Evolutionary conservation across 2,888 invertebrate species (phyloP).

Genomic region (Phyllotreta cruciferae): DNA sequence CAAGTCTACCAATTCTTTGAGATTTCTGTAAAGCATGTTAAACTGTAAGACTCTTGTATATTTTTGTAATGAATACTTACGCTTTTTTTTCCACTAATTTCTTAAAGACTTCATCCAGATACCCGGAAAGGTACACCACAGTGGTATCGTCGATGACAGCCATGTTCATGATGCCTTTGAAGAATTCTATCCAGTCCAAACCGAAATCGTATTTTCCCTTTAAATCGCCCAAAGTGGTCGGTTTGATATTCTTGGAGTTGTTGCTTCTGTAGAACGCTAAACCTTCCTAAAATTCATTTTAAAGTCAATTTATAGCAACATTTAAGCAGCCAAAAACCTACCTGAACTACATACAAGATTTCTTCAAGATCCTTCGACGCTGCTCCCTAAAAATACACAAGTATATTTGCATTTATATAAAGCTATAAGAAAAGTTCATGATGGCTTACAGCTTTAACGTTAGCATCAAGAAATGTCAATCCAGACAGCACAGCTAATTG

Average conservation of each 20-base stretch:
- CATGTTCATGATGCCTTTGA: constrained; percentile 21
- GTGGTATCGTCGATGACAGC: constrained; percentile 9
- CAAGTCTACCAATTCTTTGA: constrained; percentile 21
- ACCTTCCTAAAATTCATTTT: constrained; percentile 14
- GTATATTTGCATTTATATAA: not conserved
- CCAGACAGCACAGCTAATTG: constrained; percentile 1
- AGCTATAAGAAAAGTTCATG: too few species aligned
- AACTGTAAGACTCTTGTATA: too few species aligned
- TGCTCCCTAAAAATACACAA: constrained; percentile 10
- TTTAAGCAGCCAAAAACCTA: not conserved
- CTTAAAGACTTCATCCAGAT: constrained; percentile 16
- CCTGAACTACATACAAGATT: constrained; percentile 19
- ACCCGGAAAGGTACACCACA: constrained; percentile 8
- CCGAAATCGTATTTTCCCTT: constrained; percentile 12
- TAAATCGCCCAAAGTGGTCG: constrained; percentile 14
- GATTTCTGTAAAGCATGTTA: constrained; percentile 26
- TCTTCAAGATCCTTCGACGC: not conserved
- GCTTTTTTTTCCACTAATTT: constrained; percentile 3
- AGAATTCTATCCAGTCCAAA: constrained; percentile 22
- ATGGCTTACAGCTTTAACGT: constrained; percentile 17
- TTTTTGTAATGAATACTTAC: too few species aligned
- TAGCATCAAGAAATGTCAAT: constrained; percentile 9
- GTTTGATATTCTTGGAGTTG: constrained; percentile 2
- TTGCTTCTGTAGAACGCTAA: not conserved
- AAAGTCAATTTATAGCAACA: not conserved